Percentiles rank a stretch among this genome's conserved stretches.
Conservation (phyloP, 2,888 invertebrate species). For the Falcaria lacertinaria region DNA sequence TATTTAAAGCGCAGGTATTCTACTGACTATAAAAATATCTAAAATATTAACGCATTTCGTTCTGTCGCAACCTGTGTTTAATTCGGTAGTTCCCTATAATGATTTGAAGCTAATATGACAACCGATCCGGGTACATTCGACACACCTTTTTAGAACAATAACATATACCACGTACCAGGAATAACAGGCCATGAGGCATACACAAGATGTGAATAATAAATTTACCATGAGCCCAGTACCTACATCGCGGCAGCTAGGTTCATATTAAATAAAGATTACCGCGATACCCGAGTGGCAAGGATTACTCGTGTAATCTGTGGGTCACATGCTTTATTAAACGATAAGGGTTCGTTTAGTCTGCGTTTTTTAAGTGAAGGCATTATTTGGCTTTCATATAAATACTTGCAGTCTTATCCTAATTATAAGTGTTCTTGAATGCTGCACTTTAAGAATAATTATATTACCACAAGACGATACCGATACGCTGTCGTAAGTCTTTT, state of each 20-base stretch:
- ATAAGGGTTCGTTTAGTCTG: conserved; percentile 4
- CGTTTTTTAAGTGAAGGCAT: conserved; percentile 12
- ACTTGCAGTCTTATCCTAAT: too few relatives aligned
- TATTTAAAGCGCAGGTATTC: too few relatives aligned
- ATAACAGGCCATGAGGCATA: conserved; percentile 29
- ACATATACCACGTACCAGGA: conserved; percentile 14
- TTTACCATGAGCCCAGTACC: conserved; percentile 10
- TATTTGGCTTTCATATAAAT: conserved; percentile 4
- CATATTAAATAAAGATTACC: conserved; percentile 40
- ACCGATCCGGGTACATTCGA: background rate
- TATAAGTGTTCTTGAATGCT: too few relatives aligned
- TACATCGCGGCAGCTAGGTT: conserved; percentile 17
- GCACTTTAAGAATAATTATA: too few relatives aligned
- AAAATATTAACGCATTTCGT: too few relatives aligned
- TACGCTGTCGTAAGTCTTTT: too few relatives aligned
- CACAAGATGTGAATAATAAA: conserved; percentile 35
- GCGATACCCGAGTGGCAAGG: conserved; percentile 23
- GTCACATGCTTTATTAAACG: conserved; percentile 30
- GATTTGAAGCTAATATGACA: background rate
- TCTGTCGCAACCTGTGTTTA: too few relatives aligned
- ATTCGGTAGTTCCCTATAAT: background rate
- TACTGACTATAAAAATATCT: too few relatives aligned
- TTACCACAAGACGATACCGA: too few relatives aligned
- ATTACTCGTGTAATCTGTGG: conserved; percentile 29
- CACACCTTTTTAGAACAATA: conserved; percentile 4